phyloP scores from a whole-genome alignment of 2,888 invertebrate genomes.

The Acrobasis suavella region DNA sequence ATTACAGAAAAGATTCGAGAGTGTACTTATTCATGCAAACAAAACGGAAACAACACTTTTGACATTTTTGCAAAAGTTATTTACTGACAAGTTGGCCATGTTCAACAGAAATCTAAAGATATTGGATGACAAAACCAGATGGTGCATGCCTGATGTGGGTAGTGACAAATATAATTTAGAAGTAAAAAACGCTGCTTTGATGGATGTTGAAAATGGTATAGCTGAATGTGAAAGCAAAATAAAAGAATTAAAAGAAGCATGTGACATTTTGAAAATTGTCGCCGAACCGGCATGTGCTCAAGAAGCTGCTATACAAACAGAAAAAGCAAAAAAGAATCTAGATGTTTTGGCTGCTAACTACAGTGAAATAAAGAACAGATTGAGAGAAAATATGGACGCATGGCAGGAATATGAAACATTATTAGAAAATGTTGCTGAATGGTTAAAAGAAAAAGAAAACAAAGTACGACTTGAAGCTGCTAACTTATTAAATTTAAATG shows the following conservation, averaged over 20 bases:
- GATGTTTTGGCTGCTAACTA: constrained; percentile 86
- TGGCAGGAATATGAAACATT: constrained; percentile 92
- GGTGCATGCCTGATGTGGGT: constrained; percentile 94
- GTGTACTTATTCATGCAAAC: constrained; percentile 88
- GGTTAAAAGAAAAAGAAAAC: constrained; percentile 91
- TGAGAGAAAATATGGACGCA: constrained; percentile 87
- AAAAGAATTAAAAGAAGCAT: constrained; percentile 86
- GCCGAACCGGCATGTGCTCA: constrained; percentile 87
- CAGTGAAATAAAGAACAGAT: constrained; percentile 84
- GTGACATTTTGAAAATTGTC: constrained; percentile 87
- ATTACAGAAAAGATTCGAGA: constrained; percentile 92
- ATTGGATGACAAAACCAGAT: constrained; percentile 93
- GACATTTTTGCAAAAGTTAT: constrained; percentile 92
- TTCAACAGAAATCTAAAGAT: constrained; percentile 90
- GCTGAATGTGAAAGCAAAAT: constrained; percentile 86
- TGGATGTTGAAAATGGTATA: constrained; percentile 88
- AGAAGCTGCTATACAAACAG: constrained; percentile 86
- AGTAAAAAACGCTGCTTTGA: constrained; percentile 91
- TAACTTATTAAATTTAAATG: constrained; percentile 85
- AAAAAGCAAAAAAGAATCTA: constrained; percentile 87
- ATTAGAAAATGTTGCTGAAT: constrained; percentile 88
- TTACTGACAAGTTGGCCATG: constrained; percentile 91
- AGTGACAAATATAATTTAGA: constrained; percentile 96
- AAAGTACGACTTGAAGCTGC: constrained; percentile 88
- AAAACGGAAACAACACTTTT: constrained; percentile 91